These are phyloP conservation scores for Conus canariensis DNA, from an alignment of 2,888 invertebrate genomes.

Conservation along the genomic window DNA sequence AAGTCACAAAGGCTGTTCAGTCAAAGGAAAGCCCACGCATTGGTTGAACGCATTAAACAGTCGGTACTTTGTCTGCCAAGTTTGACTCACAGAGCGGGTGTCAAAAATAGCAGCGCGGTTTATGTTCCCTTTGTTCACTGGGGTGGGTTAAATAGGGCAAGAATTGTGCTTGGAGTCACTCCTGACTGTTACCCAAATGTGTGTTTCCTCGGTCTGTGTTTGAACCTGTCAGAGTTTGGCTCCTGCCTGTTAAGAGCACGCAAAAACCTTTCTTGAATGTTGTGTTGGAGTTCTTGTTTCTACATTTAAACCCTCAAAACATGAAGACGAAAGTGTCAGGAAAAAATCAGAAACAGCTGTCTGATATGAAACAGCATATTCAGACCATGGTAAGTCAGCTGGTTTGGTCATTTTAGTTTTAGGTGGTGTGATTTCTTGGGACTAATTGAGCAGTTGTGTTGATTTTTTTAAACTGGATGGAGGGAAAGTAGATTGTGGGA, in stretches of 20 bases:
- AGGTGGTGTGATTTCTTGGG: no score
- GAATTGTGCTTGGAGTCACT: neutral
- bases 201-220: neutral
- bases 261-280: neutral
- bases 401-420: neutral
- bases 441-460: no score
- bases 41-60: neutral
- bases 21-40: neutral
- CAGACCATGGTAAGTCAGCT: conserved; percentile 25
- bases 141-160: conserved; percentile 5
- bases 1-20: conserved; percentile 20
- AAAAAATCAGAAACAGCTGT: neutral
- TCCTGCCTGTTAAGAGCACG: neutral
- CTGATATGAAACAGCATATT: conserved; percentile 18
- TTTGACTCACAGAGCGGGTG: neutral
- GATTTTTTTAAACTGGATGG: no score
- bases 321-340: conserved; percentile 14
- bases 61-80: neutral
- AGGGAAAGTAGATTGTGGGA: no score
- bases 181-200: neutral
- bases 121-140: conserved; percentile 6
- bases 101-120: neutral
- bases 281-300: no score
- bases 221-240: neutral
- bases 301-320: neutral